Percentiles rank a stretch among this genome's conserved stretches.
Evolutionary conservation across 2,113 vertebrate species (phyloP).

Genomic region (Marmota flaviventris): DNA sequence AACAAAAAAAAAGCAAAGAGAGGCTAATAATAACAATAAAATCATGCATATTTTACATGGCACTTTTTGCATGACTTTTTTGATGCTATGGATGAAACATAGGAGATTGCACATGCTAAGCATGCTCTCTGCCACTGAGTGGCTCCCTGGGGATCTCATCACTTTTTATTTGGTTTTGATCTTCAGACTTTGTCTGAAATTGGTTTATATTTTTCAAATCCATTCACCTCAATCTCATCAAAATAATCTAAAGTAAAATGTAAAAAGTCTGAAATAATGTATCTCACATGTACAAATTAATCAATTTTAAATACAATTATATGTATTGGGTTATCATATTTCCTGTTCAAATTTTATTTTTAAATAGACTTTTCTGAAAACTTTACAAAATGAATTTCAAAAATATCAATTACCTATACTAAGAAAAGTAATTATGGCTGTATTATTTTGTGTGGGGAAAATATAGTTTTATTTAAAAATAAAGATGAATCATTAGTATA

Average conservation of each 20-base stretch:
- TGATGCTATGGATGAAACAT: not conserved
- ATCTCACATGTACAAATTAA: not conserved
- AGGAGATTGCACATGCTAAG: not conserved
- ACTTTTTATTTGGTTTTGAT: not conserved
- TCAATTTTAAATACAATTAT: not conserved
- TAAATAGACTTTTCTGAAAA: not conserved
- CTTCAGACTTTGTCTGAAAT: not conserved
- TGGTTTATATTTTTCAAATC: not conserved
- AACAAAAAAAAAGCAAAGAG: not conserved
- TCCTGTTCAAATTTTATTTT: not conserved
- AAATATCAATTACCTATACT: not conserved
- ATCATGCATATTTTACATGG: not conserved
- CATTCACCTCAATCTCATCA: not conserved
- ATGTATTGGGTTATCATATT: fast-evolving
- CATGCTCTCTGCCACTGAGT: not conserved
- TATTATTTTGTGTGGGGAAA: not conserved
- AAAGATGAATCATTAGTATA: not conserved
- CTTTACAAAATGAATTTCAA: not conserved
- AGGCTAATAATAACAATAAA: not conserved
- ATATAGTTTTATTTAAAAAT: not conserved
- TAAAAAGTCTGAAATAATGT: not conserved
- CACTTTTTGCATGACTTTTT: not conserved
- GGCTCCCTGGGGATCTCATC: not conserved
- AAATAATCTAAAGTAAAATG: constrained; percentile 4
- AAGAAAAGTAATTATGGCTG: not conserved